Evolutionary conservation across 2,797 vertebrate genomes (phyloP), one percentile per base, ranked within the genome.

Genomic region (Carapus acus): DNA sequence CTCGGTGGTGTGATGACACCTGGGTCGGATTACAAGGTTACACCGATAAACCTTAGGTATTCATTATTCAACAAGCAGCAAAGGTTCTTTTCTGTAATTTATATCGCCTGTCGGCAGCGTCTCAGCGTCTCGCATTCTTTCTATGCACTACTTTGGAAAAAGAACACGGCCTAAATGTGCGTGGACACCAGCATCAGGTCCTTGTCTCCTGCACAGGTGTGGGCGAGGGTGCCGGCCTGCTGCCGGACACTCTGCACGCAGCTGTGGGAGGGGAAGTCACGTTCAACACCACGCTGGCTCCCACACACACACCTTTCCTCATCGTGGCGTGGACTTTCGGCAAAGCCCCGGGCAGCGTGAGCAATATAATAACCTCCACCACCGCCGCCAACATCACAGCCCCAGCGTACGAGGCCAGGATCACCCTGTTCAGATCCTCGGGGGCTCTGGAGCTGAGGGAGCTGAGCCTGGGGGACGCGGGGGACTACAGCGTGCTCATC

Each of bases 401-500:
- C 1, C 20, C 53, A 9, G 44, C 3, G 0, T 86, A 84, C 49
- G 1, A 2, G 45, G 47, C 4, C 61, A 78, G 82, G 64, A 38
- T 78, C 56, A 75, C 41, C 15, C 4, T 81, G 15, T 42, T 67
- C 43, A 44, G 0, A 21, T 19, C 19, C 31, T 73, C 64, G 37
- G 81, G 42, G 43, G 79, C 77, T 61, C 58, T 84, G 67, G 61
- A 74, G 74, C 71, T 85, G 52, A 73, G 55, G 34, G 41, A 58
- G 39, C 29, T 81, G 48, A 41, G 38, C 8, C 6, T 62, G 7
- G 36, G 1, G 2, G 78, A 82, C 58, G 13, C 0, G 19, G 80
- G 82, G 43, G 4, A 41, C 15, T 80, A 82, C 53, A 20, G 0
- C 2, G 16, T 81, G 7, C 1, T 0, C 1, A n/a, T 73, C 4